These are phyloP conservation scores for Diadema setosum DNA, from an alignment of 35 echinoderm and acorn worm species.

Conservation along the genomic window DNA sequence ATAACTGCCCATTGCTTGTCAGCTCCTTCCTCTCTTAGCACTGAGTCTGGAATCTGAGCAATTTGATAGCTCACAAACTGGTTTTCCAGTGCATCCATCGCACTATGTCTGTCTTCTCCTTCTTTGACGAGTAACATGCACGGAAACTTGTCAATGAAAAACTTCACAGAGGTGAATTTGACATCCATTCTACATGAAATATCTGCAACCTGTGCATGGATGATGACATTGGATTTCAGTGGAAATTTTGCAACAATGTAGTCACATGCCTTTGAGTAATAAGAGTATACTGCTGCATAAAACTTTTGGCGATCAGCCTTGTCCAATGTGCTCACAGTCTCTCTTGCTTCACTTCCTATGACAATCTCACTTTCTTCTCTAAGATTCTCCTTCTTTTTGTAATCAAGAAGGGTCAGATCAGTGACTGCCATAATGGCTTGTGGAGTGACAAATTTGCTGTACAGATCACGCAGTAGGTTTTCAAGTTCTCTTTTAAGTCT, in stretches of 20 bases:
- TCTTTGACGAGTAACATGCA: not conserved
- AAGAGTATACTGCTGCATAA: no score
- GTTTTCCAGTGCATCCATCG: not conserved
- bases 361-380: no score
- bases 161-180: slow-evolving; percentile 15
- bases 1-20: not conserved
- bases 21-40: not conserved
- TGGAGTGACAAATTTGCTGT: slow-evolving; percentile 25
- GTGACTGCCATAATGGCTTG: no score
- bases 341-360: no score
- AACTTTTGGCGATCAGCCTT: no score
- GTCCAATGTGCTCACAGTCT: no score
- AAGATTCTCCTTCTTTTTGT: no score
- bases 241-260: slow-evolving; percentile 9
- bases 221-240: not conserved
- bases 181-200: not conserved
- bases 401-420: no score
- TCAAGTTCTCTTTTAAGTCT: not conserved
- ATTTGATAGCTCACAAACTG: slow-evolving; percentile 19
- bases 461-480: not conserved
- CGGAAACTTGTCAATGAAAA: slow-evolving; percentile 17
- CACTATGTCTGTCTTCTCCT: not conserved
- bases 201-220: slow-evolving; percentile 5
- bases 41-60: not conserved
- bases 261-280: not conserved